Conservation (phyloP, 2,797 vertebrate genomes). For the Hoplostethus atlanticus region DNA sequence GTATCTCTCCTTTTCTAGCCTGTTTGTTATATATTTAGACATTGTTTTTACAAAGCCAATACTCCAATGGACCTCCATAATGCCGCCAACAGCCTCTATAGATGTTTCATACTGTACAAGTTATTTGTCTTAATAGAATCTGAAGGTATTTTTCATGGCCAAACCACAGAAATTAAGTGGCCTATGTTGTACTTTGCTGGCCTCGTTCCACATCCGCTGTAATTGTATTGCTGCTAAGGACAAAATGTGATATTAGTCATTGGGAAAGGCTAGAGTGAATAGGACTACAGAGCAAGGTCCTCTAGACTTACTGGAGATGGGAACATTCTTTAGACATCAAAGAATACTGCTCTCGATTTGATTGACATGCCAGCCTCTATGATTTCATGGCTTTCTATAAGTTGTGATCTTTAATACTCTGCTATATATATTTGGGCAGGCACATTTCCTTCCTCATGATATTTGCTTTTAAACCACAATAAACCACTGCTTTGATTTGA, state of each 20-base stretch:
- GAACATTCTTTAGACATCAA: conserved; percentile 8
- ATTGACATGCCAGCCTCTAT: not conserved
- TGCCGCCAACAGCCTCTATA: not conserved
- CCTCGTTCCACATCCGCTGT: conserved; percentile 6
- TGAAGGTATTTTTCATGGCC: not conserved
- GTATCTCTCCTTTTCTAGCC: not conserved
- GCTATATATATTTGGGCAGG: conserved; percentile 1
- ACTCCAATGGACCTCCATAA: not conserved
- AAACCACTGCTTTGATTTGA: conserved; percentile 33
- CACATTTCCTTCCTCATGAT: conserved; percentile 14
- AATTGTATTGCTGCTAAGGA: not conserved
- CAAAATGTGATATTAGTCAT: not conserved
- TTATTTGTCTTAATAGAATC: not conserved
- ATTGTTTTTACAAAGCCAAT: not conserved
- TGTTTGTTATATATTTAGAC: not conserved
- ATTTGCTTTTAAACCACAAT: conserved; percentile 31
- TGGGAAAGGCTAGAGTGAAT: not conserved
- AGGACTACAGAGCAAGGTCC: not conserved
- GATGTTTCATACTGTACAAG: not conserved
- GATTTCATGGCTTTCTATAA: conserved; percentile 4
- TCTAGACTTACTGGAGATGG: not conserved
- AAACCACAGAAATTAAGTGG: not conserved
- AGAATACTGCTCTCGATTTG: not conserved
- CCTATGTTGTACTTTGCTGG: not conserved
- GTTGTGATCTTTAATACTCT: conserved; percentile 9